Evolutionary conservation across 2,113 vertebrate species (phyloP).

Genomic region (Actinemys pallida): DNA sequence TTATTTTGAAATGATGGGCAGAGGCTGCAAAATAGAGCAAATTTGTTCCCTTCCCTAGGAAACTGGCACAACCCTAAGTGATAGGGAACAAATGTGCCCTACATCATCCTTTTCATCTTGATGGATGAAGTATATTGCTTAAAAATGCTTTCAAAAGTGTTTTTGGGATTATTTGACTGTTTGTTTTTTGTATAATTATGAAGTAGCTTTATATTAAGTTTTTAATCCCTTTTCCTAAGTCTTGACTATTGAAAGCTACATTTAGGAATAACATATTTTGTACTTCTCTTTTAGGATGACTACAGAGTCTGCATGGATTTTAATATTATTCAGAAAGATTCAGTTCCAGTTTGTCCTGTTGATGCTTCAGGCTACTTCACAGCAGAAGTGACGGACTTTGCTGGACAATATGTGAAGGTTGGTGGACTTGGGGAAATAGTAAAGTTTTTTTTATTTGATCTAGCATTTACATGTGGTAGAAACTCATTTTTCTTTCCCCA

Average conservation of each 20-base stretch:
- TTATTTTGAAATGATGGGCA: not conserved
- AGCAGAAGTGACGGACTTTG: conserved; percentile 92
- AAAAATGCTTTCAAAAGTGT: not conserved
- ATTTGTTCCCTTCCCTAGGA: not conserved
- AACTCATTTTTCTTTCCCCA: not conserved
- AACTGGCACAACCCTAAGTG: not conserved
- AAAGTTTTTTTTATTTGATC: not conserved
- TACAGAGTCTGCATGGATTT: conserved; percentile 94
- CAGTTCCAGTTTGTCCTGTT: conserved; percentile 94
- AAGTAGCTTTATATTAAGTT: not conserved
- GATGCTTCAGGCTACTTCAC: conserved; percentile 96
- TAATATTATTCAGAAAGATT: conserved; percentile 93
- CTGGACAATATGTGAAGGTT: conserved; percentile 98
- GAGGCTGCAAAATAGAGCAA: not conserved
- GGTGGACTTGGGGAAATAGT: conserved; percentile 33
- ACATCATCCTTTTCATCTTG: not conserved
- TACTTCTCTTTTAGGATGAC: conserved; percentile 86
- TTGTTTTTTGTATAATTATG: not conserved
- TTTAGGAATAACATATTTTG: not conserved
- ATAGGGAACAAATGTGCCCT: not conserved
- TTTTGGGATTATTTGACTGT: not conserved
- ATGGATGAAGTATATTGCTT: not conserved
- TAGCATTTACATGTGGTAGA: not conserved
- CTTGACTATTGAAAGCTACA: not conserved
- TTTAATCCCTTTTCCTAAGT: not conserved